Evolutionary conservation across 2,113 vertebrate species (phyloP).

Genomic region (Pimephales promelas): DNA sequence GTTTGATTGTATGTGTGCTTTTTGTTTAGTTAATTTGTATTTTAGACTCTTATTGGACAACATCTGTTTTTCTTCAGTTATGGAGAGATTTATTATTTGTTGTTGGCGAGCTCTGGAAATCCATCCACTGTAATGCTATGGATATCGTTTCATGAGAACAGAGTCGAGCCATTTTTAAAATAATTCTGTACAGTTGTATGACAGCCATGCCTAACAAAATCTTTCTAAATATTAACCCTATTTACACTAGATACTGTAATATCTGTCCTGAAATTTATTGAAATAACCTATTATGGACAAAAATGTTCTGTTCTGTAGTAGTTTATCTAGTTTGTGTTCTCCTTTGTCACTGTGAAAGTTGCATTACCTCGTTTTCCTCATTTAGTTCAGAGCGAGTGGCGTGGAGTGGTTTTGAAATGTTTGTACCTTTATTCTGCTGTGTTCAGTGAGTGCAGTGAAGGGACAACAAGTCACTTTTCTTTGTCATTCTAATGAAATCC

Average conservation of each 20-base stretch:
- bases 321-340: slow-evolving; percentile 33
- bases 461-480: slow-evolving; percentile 30
- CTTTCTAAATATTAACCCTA: slow-evolving; percentile 26
- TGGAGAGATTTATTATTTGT: background rate
- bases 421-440: slow-evolving; percentile 10
- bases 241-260: slow-evolving; percentile 5
- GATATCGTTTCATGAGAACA: background rate
- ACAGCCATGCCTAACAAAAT: slow-evolving; percentile 36
- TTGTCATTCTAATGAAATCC: background rate
- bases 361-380: slow-evolving; percentile 34
- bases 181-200: slow-evolving; percentile 36
- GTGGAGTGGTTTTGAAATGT: background rate
- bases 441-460: slow-evolving; percentile 19
- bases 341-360: slow-evolving; percentile 51
- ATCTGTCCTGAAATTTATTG: background rate
- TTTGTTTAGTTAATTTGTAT: background rate
- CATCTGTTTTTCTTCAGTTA: background rate
- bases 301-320: slow-evolving; percentile 12
- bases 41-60: background rate
- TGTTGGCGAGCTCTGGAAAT: slow-evolving; percentile 6
- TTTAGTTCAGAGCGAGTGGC: background rate
- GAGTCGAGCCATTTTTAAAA: slow-evolving; percentile 15
- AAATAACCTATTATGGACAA: slow-evolving; percentile 12
- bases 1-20: background rate
- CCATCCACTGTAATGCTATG: background rate